Base-by-base conservation (phyloP, 2,888 invertebrate species). In the Drosophila prostipennis region DNA sequence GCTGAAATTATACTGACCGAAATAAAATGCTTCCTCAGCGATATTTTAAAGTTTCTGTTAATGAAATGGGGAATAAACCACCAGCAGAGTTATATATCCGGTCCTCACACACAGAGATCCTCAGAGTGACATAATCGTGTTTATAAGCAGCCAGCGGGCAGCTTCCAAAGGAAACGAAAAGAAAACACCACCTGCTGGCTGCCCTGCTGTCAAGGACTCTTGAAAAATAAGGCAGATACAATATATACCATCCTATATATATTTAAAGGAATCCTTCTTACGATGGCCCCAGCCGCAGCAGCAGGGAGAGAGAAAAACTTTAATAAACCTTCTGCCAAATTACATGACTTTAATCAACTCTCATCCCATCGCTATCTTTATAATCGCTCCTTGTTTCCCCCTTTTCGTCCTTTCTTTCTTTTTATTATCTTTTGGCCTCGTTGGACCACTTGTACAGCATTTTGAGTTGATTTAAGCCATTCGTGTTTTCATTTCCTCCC, bases 391-490 rank as follows among this genome's bases (percentile, higher is more conserved):
- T 43, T 71, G 34, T 58, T 39, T 51, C n/a, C 51, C 19, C 59
- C 13, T 8, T 23, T 10, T 16, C 11, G 48, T 45, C 37, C 42
- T 51, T 26, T 39, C 36, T 26, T 23, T 23, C 37, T 13, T 42
- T 59, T 36, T 48, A 48, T 45, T 52, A 48, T 42, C 68, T 45
- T 13, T 13, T 19, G 53, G 10, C 29, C 65, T 36, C 34, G 8
- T 32, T 19, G 53, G 43, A 29, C 53, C 64, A 52, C 53, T 64
- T 64, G 68, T 51, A 43, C 11, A 49, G 26, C 46, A 46, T 60
- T 72, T 48, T 34, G 34, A 72, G 72, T 71, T 72, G 32, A 63
- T 52, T 71, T 55, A 63, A 72, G 61, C 71, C 63, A 46, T 71
- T 55, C 48, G 60, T 51, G 59, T 51, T 46, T 57, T 23, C 34